These are phyloP conservation scores for Lepidurus apus DNA, from an alignment of 1,140 invertebrate genomes.

Conservation along the genomic window DNA sequence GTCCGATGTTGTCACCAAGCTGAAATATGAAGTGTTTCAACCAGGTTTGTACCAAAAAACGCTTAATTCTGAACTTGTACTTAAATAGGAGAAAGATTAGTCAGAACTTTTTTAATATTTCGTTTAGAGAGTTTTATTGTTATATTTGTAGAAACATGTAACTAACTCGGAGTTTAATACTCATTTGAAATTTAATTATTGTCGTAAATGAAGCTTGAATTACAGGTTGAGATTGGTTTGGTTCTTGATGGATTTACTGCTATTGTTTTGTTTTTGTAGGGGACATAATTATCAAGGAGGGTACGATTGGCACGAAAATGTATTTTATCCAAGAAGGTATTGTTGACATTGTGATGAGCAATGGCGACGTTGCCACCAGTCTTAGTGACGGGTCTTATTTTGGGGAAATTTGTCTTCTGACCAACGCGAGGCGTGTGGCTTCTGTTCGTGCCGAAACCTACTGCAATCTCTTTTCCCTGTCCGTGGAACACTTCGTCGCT, in stretches of 20 bases:
- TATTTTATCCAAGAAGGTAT: slow-evolving; percentile 99
- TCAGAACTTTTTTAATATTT: not conserved
- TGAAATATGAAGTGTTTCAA: slow-evolving; percentile 98
- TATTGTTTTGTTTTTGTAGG: slow-evolving; percentile 56
- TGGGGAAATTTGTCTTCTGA: slow-evolving; percentile 93
- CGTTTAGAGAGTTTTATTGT: not conserved
- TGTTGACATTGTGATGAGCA: slow-evolving; percentile 94
- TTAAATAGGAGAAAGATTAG: too few relatives aligned
- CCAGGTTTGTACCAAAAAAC: slow-evolving; percentile 60
- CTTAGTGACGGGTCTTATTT: slow-evolving; percentile 97
- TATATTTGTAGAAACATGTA: not conserved
- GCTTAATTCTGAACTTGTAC: not conserved
- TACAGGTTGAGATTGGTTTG: slow-evolving; percentile 2
- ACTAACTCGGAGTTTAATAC: not conserved
- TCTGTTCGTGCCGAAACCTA: slow-evolving; percentile 96
- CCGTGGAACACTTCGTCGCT: slow-evolving; percentile 89
- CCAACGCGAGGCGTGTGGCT: slow-evolving; percentile 88
- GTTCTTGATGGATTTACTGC: slow-evolving; percentile 34
- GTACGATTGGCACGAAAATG: slow-evolving; percentile 97
- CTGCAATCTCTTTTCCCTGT: slow-evolving; percentile 96
- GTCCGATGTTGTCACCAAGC: slow-evolving; percentile 93
- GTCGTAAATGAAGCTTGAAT: too few relatives aligned
- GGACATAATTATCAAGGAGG: slow-evolving; percentile 96
- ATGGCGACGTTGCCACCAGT: slow-evolving; percentile 95
- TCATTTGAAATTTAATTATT: not conserved